These are phyloP conservation scores for Gopherus evgoodei DNA, from an alignment of 2,113 vertebrate species.

Conservation along the genomic window DNA sequence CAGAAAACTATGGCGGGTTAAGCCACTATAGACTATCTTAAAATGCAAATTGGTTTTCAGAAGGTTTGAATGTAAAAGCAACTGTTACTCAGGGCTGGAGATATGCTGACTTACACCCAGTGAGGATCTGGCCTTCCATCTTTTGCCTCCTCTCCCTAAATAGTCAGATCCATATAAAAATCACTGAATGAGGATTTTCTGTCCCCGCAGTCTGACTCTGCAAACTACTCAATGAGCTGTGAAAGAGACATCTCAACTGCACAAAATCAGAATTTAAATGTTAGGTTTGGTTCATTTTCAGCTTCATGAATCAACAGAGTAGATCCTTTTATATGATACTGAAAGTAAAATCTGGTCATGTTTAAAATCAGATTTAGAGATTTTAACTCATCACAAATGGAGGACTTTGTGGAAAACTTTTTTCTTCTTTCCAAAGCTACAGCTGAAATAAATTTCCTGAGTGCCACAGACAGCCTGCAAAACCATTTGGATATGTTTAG, in stretches of 20 bases:
- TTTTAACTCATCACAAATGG: conserved; percentile 26
- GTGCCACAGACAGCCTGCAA: background rate
- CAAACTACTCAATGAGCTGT: conserved; percentile 79
- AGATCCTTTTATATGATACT: conserved; percentile 47
- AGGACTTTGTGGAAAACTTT: background rate
- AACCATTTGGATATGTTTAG: background rate
- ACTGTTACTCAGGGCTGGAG: conserved; percentile 57
- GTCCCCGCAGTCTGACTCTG: conserved; percentile 69
- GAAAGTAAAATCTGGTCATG: conserved; percentile 72
- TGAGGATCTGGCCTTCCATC: conserved; percentile 41
- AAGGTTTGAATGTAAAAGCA: conserved; percentile 65
- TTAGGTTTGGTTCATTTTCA: conserved; percentile 81
- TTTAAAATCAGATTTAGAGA: conserved; percentile 66
- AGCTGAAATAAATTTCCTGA: background rate
- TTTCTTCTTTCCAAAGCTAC: background rate
- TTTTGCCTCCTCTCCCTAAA: conserved; percentile 68
- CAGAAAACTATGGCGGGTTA: background rate
- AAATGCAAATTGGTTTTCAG: conserved; percentile 66
- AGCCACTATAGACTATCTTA: conserved; percentile 40
- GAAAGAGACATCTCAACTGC: conserved; percentile 75
- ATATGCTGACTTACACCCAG: conserved; percentile 45
- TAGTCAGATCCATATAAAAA: conserved; percentile 76
- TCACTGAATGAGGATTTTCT: conserved; percentile 73
- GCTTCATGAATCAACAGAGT: conserved; percentile 73
- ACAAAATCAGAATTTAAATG: conserved; percentile 77